Conservation (phyloP, 2,888 invertebrate species). For the Drosophila austrosaltans region DNA sequence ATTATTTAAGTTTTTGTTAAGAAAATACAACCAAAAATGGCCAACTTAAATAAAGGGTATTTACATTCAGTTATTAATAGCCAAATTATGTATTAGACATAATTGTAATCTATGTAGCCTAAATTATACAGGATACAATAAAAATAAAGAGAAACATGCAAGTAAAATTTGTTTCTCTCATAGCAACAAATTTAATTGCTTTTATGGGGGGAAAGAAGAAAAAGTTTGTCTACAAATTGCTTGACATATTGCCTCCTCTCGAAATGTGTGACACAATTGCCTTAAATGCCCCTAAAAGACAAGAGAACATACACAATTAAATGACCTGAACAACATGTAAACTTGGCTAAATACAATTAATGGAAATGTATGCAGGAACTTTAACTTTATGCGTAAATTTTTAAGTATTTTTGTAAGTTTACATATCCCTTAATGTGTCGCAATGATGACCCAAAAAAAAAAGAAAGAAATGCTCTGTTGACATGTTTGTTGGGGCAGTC, state of each 20-base stretch:
- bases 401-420: neutral
- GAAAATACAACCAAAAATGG: too few species aligned
- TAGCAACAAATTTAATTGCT: conserved; percentile 10
- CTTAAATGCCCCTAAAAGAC: neutral
- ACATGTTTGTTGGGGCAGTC: conserved; percentile 13
- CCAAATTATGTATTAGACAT: too few species aligned
- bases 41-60: too few species aligned
- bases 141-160: neutral
- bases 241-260: conserved; percentile 30
- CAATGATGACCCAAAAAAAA: conserved; percentile 1
- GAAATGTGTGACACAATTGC: conserved; percentile 5
- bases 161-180: conserved; percentile 31
- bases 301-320: neutral
- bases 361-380: neutral
- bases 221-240: conserved; percentile 50
- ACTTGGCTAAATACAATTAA: neutral
- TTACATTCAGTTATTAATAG: too few species aligned
- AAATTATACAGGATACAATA: conserved; percentile 25
- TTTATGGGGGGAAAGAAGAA: neutral
- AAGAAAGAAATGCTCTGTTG: neutral
- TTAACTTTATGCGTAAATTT: too few species aligned
- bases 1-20: too few species aligned
- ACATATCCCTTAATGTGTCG: neutral
- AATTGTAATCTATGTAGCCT: neutral
- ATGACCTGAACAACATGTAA: neutral